These are phyloP conservation scores for Lithophane ornitopus DNA, from an alignment of 2,888 invertebrate genomes.

Conservation along the genomic window DNA sequence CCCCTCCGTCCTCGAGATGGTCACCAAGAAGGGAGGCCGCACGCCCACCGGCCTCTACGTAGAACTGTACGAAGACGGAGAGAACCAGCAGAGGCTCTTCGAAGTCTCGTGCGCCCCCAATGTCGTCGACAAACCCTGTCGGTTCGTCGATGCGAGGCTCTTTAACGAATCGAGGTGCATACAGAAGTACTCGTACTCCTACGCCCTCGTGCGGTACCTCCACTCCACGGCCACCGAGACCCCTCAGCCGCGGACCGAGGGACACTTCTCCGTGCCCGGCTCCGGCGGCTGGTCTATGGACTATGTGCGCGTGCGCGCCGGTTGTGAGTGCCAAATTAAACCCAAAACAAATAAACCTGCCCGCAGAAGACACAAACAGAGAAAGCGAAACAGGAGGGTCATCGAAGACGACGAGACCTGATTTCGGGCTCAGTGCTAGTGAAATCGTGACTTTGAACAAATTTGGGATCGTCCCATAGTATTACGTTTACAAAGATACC, in stretches of 20 bases:
- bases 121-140: conserved; percentile 93
- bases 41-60: conserved; percentile 93
- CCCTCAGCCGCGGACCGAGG: conserved; percentile 82
- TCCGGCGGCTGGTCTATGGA: conserved; percentile 94
- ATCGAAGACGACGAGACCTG: conserved; percentile 85
- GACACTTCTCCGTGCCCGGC: conserved; percentile 88
- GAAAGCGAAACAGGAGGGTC: conserved; percentile 80
- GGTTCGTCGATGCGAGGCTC: conserved; percentile 93
- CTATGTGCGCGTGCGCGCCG: conserved; percentile 95
- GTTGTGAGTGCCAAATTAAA: conserved; percentile 95
- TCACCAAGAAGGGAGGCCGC: conserved; percentile 94
- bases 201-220: conserved; percentile 94
- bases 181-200: conserved; percentile 95
- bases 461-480: conserved; percentile 75
- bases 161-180: conserved; percentile 94
- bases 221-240: conserved; percentile 82
- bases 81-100: conserved; percentile 93
- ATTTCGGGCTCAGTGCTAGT: conserved; percentile 75
- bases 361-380: conserved; percentile 80
- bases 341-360: conserved; percentile 90
- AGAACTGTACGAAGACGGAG: conserved; percentile 93
- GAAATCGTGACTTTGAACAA: conserved; percentile 83
- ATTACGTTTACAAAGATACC: conserved; percentile 75
- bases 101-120: conserved; percentile 94
- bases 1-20: conserved; percentile 94